Evolutionary conservation across 1,140 invertebrate species (phyloP).

Genomic region (Acromyrmex charruanus): DNA sequence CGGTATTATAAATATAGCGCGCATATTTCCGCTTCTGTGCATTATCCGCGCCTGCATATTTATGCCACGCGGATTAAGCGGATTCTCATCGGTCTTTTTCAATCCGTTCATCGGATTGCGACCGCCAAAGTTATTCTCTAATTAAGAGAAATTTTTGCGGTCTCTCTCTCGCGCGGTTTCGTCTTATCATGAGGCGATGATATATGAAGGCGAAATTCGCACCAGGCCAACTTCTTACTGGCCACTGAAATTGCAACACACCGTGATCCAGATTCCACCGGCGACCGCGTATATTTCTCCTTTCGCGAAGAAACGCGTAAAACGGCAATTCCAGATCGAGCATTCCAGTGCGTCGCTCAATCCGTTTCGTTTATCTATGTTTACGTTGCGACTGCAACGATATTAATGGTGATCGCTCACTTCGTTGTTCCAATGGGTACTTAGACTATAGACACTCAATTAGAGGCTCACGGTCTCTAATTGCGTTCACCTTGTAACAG

Average conservation of each 20-base stretch:
- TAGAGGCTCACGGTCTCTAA: conserved; percentile 64
- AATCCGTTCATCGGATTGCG: neutral
- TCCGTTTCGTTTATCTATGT: neutral
- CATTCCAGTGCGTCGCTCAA: conserved; percentile 20
- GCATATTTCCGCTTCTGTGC: conserved; percentile 67
- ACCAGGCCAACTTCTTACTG: conserved; percentile 22
- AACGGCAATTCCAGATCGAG: conserved; percentile 27
- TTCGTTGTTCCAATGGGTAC: conserved; percentile 5
- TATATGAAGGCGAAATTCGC: conserved; percentile 39
- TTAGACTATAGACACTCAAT: conserved; percentile 61
- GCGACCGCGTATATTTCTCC: conserved; percentile 10
- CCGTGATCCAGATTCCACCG: conserved; percentile 19
- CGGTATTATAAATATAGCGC: conserved; percentile 39
- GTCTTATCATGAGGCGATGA: conserved; percentile 47
- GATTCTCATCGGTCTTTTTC: conserved; percentile 26
- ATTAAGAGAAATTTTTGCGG: conserved; percentile 65
- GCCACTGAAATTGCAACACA: conserved; percentile 62
- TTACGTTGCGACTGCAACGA: neutral
- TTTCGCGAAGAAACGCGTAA: conserved; percentile 26
- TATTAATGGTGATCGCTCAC: conserved; percentile 52
- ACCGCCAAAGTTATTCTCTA: neutral
- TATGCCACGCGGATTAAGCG: conserved; percentile 53
- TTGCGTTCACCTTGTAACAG: conserved; percentile 62
- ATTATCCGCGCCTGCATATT: conserved; percentile 54
- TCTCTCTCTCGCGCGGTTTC: neutral